These are phyloP conservation scores for Gisinianus flammeolus DNA, from an alignment of 2,888 invertebrate species.

Conservation along the genomic window DNA sequence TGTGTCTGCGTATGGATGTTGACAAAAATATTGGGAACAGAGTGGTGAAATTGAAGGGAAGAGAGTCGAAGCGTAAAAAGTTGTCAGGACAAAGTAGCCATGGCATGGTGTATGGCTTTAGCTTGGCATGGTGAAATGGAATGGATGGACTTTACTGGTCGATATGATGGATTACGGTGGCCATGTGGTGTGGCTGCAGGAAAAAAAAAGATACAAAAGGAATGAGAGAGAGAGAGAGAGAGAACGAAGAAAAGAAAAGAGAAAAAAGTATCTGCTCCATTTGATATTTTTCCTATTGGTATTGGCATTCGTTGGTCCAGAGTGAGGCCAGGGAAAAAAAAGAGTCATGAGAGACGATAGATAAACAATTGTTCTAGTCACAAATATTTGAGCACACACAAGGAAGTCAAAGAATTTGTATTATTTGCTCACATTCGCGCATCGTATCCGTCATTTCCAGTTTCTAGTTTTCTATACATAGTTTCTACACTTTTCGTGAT, in stretches of 20 bases:
- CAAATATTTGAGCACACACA: too few relatives aligned
- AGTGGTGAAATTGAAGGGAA: slow-evolving; percentile 3
- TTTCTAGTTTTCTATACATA: too few relatives aligned
- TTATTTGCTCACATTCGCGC: too few relatives aligned
- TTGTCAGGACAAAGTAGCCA: slow-evolving; percentile 14
- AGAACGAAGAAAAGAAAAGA: slow-evolving; percentile 3
- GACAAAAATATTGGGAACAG: slow-evolving; percentile 35
- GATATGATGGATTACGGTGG: slow-evolving; percentile 39
- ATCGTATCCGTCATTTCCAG: too few relatives aligned
- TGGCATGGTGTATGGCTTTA: background rate
- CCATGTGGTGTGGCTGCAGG: slow-evolving; percentile 17
- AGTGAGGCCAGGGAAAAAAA: background rate
- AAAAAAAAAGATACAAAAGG: slow-evolving; percentile 32
- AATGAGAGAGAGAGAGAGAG: background rate
- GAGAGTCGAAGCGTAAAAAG: slow-evolving; percentile 37
- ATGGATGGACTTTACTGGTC: slow-evolving; percentile 36
- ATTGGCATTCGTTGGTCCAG: background rate
- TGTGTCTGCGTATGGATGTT: slow-evolving; percentile 18
- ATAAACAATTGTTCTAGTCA: slow-evolving; percentile 35
- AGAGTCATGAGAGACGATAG: slow-evolving; percentile 18
- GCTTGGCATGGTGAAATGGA: slow-evolving; percentile 9
- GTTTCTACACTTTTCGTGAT: too few relatives aligned
- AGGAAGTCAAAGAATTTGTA: too few relatives aligned
- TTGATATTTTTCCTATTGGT: background rate
- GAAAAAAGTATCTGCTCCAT: slow-evolving; percentile 25